Conservation (phyloP, 2,888 invertebrate species). For the Pollenia labialis region DNA sequence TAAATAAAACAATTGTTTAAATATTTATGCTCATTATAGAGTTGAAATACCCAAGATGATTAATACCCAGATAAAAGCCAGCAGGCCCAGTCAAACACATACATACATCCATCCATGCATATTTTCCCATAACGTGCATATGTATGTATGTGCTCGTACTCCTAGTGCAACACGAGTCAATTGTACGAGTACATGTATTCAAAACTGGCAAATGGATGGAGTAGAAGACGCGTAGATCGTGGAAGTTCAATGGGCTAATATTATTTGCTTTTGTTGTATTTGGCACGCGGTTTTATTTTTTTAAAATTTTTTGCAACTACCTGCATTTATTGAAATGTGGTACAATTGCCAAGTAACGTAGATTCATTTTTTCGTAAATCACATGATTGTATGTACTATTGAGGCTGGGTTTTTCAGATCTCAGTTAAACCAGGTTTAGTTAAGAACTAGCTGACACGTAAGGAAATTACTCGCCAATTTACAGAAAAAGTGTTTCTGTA, state of each 20-base stretch:
- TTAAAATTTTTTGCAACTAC: slow-evolving; percentile 1
- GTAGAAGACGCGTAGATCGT: not conserved
- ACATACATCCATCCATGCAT: not conserved
- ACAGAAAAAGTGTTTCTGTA: too few relatives aligned
- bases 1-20: slow-evolving; percentile 50
- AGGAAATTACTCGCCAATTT: too few relatives aligned
- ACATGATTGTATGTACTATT: too few relatives aligned
- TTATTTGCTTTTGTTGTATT: not conserved
- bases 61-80: slow-evolving; percentile 5
- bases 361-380: not conserved
- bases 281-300: slow-evolving; percentile 35
- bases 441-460: too few relatives aligned
- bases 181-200: not conserved
- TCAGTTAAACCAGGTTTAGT: too few relatives aligned
- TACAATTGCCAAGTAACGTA: not conserved
- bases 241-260: slow-evolving; percentile 22
- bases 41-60: slow-evolving; percentile 12
- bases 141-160: not conserved
- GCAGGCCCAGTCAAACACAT: not conserved
- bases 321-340: slow-evolving; percentile 45
- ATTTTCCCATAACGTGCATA: not conserved
- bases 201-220: slow-evolving; percentile 6
- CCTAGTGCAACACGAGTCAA: not conserved
- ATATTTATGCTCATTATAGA: slow-evolving; percentile 30
- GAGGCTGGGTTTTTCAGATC: too few relatives aligned